A percentile compares a stretch with the other conserved stretches of the same genome.
These are phyloP conservation scores for Parambassis ranga DNA, from an alignment of 2,797 vertebrate genomes.

Conservation along the genomic window DNA sequence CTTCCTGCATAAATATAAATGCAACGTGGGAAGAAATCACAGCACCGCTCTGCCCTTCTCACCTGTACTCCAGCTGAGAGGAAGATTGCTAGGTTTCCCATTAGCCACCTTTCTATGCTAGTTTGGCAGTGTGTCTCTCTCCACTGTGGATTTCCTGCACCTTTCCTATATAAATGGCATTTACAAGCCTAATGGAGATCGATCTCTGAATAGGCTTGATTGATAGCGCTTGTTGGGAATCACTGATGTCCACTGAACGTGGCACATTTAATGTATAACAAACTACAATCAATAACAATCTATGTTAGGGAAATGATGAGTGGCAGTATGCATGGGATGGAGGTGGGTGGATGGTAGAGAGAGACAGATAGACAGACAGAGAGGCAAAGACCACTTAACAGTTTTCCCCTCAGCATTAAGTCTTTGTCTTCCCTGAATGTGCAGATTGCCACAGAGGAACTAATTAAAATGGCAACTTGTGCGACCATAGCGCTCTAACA, in stretches of 20 bases:
- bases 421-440: conserved; percentile 35
- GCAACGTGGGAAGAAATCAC: background rate
- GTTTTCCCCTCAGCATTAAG: conserved; percentile 32
- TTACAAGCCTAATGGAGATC: background rate
- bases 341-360: background rate
- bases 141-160: background rate
- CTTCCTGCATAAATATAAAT: conserved; percentile 33
- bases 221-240: conserved; percentile 10
- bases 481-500: conserved; percentile 4
- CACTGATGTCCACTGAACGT: background rate
- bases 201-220: background rate
- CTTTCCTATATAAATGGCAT: background rate
- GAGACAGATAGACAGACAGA: background rate
- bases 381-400: conserved; percentile 34
- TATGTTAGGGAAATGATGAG: background rate
- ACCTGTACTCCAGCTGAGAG: background rate
- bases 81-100: background rate
- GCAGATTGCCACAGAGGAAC: conserved; percentile 58
- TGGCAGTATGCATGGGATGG: conserved; percentile 2
- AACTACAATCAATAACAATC: conserved; percentile 25
- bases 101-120: background rate
- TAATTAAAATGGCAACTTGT: conserved; percentile 57
- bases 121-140: background rate
- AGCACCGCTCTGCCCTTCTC: background rate
- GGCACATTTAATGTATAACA: background rate